Evolutionary conservation across 1,140 invertebrate species (phyloP), one percentile per base, ranked within the genome.

Genomic region (Oryctes rhinoceros): DNA sequence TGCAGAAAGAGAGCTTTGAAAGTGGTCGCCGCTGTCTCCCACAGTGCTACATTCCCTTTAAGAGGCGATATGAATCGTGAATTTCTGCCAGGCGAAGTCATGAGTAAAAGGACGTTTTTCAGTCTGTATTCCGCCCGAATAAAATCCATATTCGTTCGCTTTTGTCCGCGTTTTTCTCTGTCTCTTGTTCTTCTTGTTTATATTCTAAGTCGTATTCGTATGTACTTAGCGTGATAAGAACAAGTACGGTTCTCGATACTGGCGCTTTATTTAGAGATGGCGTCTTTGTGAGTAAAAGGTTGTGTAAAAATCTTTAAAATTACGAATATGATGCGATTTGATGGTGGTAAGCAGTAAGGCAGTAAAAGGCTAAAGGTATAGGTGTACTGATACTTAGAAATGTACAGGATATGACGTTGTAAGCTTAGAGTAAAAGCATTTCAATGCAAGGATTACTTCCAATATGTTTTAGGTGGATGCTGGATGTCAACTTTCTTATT

Each of bases 131-230:
- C 65, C 65, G 65, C 65, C 20, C 20, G 65, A 35, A 71, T 71
- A 71, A 71, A 71, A 71, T 71, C n/a, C 65, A 71, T 71, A 71
- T 71, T 71, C 65, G 65, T 71, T 35, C 65, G 65, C 65, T 71
- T 71, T 71, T 24, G 65, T 71, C 20, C n/a, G 65, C 35, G 13
- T 71, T 71, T 71, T 59, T 59, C 53, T n/a, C 35, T 24, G 9
- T 24, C 20, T 30, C 24, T 20, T 18, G 2, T 71, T 71, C 65
- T 30, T 37, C 65, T 71, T 71, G 24, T 71, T 71, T 71, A 71
- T 24, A 71, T 71, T 71, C 65, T 24, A 20, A 71, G 65, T 71
- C 24, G 65, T 20, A 20, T 37, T 30, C 53, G 11, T 59, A 11
- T 59, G n/a, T 18, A 71, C 20, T 6, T 30, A 4, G 2, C 24